Base-by-base conservation (phyloP, 2,888 invertebrate species). In the Ptychoptera contaminata region DNA sequence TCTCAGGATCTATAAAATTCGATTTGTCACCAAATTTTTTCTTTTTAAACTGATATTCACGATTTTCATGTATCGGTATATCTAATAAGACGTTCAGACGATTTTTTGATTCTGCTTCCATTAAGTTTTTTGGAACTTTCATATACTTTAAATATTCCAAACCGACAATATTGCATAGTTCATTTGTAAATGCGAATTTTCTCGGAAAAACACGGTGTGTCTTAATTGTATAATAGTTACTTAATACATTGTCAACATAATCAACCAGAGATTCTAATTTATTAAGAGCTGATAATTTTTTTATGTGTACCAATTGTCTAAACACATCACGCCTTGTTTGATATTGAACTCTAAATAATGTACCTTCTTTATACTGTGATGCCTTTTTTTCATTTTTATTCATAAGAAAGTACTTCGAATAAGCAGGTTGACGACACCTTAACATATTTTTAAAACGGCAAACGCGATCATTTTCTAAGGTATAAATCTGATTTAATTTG, bases 171-270 rank as follows among this genome's bases (percentile, higher is more conserved):
- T 64, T 62, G 44, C 59, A 63, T 16, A 63, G 58, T 50, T 64
- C 63, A 49, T 61, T 60, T 16, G 58, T 54, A 45, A 61, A 64
- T 50, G 62, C 60, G 50, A 62, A 63, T 49, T 60, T 63, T 57
- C 63, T 59, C 8, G 64, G 63, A 60, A 63, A 60, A 3, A 62
- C 54, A 12, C 63, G 60, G 32, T 54, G 46, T 0, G 63, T 62
- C 48, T 64, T 64, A 7, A 57, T 48, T 6, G 58, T 54, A 0
- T 61, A 56, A 49, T 60, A 63, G 40, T 60, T 55, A 4, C 62
- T 58, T 58, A 61, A 58, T 2, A 58, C 53, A 23, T 56, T 54
- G 46, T 61, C 62, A 6, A 63, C 52, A 42, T 54, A 61, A 8
- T 48, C 47, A 2, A 47, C 11, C n/a, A n/a, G n/a, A n/a, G n/a